These are phyloP conservation scores for Auanema freiburgensis DNA, from an alignment of 2,888 invertebrate species.

Conservation along the genomic window DNA sequence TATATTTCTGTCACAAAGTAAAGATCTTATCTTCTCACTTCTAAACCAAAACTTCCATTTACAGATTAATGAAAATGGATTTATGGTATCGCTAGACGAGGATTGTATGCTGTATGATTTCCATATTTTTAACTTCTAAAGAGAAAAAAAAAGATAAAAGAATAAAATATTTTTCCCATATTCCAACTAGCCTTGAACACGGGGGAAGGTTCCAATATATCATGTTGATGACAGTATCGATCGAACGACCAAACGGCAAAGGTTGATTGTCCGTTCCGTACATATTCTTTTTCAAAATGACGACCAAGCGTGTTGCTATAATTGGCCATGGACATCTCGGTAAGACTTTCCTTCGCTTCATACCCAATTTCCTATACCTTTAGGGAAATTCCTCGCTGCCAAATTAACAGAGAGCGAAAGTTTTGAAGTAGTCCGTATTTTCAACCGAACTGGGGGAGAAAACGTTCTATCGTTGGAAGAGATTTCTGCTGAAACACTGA, in stretches of 20 bases:
- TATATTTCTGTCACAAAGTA: no score
- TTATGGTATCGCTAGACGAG: no score
- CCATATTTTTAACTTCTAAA: not conserved
- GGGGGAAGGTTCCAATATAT: no score
- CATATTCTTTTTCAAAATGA: conserved; percentile 7
- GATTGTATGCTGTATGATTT: no score
- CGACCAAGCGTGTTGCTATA: conserved; percentile 49
- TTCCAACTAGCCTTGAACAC: not conserved
- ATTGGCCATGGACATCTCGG: conserved; percentile 62
- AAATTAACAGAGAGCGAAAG: conserved; percentile 41
- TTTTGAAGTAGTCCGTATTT: conserved; percentile 50
- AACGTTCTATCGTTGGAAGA: conserved; percentile 46
- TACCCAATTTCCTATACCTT: conserved; percentile 8
- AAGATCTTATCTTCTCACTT: no score
- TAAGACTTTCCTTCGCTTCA: conserved; percentile 16
- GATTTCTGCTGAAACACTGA: conserved; percentile 33
- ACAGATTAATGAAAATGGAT: no score
- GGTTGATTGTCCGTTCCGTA: not conserved
- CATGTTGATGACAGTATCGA: conserved; percentile 8
- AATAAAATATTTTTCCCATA: not conserved
- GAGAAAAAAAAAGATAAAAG: not conserved
- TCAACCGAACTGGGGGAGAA: conserved; percentile 54
- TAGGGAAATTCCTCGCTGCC: conserved; percentile 57
- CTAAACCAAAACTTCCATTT: no score
- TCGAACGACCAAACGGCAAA: not conserved